Percentiles rank a stretch among this genome's conserved stretches.
Conservation (phyloP, 2,888 invertebrate genomes). For the Nomada hirtipes region DNA sequence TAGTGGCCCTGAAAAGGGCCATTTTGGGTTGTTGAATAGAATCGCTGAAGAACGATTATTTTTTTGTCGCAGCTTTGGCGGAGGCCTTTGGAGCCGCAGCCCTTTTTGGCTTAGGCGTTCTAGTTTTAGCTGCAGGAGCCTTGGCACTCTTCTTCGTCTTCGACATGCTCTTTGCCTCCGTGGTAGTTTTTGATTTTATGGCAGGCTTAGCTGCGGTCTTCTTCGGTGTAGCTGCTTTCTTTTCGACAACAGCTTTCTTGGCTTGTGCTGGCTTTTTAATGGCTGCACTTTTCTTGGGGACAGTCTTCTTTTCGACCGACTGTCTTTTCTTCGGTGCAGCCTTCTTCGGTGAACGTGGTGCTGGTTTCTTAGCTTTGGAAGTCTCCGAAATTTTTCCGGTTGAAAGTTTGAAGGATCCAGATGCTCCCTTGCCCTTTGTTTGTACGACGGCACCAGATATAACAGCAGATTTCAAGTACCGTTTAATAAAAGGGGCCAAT, state of each 20-base stretch:
- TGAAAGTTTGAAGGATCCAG: slow-evolving; percentile 85
- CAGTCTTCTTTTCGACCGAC: slow-evolving; percentile 29
- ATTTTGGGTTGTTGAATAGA: slow-evolving; percentile 42
- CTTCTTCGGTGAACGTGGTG: slow-evolving; percentile 9
- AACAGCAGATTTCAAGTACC: slow-evolving; percentile 86
- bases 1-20: slow-evolving; percentile 75
- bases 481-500: slow-evolving; percentile 86
- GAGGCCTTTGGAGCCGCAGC: slow-evolving; percentile 48
- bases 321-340: slow-evolving; percentile 22
- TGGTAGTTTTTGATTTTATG: slow-evolving; percentile 49
- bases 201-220: slow-evolving; percentile 40
- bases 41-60: slow-evolving; percentile 44
- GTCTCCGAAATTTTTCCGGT: slow-evolving; percentile 59
- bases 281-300: no score
- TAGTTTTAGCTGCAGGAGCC: slow-evolving; percentile 75
- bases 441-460: slow-evolving; percentile 85
- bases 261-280: slow-evolving; percentile 47
- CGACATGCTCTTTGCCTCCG: slow-evolving; percentile 65
- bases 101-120: slow-evolving; percentile 81
- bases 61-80: slow-evolving; percentile 60
- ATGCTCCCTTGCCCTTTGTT: slow-evolving; percentile 86
- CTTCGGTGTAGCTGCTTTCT: slow-evolving; percentile 44
- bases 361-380: slow-evolving; percentile 33
- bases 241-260: slow-evolving; percentile 64
- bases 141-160: slow-evolving; percentile 81